Base-by-base conservation (phyloP, 2,797 vertebrate genomes). In the Hydrocynus forskahlii region DNA sequence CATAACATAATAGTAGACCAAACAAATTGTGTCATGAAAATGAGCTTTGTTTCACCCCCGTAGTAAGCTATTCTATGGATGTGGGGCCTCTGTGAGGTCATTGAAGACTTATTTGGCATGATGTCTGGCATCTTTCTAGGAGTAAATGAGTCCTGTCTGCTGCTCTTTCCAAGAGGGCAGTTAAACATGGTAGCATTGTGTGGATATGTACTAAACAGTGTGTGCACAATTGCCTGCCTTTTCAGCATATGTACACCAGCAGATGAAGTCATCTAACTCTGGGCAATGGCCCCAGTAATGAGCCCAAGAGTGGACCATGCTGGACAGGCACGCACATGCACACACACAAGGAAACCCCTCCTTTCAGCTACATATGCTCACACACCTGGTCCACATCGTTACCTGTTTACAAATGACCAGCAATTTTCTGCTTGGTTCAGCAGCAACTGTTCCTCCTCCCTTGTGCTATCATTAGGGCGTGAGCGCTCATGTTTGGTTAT, bases 391-490 rank as follows among this genome's bases (percentile, higher is more conserved):
- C 93, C 86, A 88, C 92, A 92, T 90, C 93, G 93, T 95, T 97
- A 97, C 96, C 97, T 98, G 96, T 97, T 96, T 97, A 96, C 96
- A 98, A 98, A 99, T 98, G 97, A 98, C 94, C 94, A 89, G 93
- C 94, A 93, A 90, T 95, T 96, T 97, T 98, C 95, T 98, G 97
- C 97, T 97, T 96, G 95, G 95, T 97, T 98, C 97, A 98, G 97
- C 97, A 98, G 95, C 96, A 95, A 92, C 95, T 92, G 89, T 92
- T 89, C 91, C 85, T 94, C 96, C 95, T 98, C 97, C 96, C 97
- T 94, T 92, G 95, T 97, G 97, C 96, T 95, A 96, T 97, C 97
- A 99, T 99, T 98, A 99, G 96, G 94, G 93, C 96, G 95, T 96
- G 94, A 90, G 96, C 96, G 96, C 97, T 98, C 96, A 96, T 89